Conservation (phyloP, 2,797 vertebrate genomes). For the Emydoidea blandingii region DNA sequence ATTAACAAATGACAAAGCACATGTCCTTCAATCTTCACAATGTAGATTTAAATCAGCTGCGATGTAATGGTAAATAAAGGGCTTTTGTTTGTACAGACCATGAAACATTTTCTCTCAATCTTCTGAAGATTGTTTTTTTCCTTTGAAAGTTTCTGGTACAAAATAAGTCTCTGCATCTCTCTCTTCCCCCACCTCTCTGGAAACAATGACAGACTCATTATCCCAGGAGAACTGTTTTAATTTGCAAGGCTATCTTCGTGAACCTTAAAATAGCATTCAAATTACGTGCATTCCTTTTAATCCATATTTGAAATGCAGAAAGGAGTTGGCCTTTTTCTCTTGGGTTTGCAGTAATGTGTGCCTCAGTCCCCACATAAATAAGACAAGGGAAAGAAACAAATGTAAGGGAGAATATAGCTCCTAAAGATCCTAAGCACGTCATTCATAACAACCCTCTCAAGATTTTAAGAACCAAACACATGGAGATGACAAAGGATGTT, state of each 20-base stretch:
- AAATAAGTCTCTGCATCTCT: background rate
- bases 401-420: background rate
- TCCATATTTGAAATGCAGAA: slow-evolving; percentile 35
- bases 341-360: background rate
- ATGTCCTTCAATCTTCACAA: background rate
- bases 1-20: background rate
- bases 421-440: slow-evolving; percentile 19
- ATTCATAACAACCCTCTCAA: slow-evolving; percentile 17
- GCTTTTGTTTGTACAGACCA: background rate
- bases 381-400: slow-evolving; percentile 8
- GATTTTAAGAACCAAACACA: slow-evolving; percentile 16
- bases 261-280: slow-evolving; percentile 28
- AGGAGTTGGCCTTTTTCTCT: slow-evolving; percentile 1
- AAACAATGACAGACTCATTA: slow-evolving; percentile 32
- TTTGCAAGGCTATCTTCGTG: background rate
- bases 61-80: background rate
- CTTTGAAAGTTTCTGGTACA: background rate
- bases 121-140: background rate
- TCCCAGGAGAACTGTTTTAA: slow-evolving; percentile 33
- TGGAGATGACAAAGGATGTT: background rate
- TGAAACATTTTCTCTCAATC: background rate
- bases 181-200: background rate
- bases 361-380: background rate
- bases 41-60: background rate
- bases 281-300: background rate